Evolutionary conservation across 2,888 invertebrate species (phyloP), one percentile per base, ranked within the genome.

Genomic region (Eueremaeus valkanovi): DNA sequence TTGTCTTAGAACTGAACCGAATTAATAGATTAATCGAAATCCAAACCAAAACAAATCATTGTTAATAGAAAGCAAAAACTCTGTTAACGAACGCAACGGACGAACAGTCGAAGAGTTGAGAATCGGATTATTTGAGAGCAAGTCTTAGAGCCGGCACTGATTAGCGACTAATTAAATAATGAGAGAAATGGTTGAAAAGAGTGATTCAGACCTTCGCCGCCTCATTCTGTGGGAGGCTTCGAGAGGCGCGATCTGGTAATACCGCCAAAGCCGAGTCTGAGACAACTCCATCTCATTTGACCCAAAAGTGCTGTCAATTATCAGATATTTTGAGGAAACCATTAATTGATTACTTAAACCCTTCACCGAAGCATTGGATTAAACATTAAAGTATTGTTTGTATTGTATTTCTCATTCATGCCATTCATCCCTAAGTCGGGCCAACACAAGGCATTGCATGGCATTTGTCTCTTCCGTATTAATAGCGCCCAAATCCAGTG

Each of bases 401-500:
- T 33, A 18, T 63, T 33, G 36, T 29, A 3, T 31, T 9, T 24
- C 18, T 16, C 18, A 40, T 40, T 36, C 63, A 63, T 68, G 68
- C 70, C 70, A 42, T 16, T 16, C 24, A 66, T 9, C 31, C 29
- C 6, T 31, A 27, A 31, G 21, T 33, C 21, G 29, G 66, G 40
- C 70, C 40, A 70, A 70, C 42, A 45, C 45, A 45, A 70, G 40
- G 70, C 70, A 70, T 70, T 70, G 63, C 36, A 66, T 31, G 63
- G 63, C 63, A 66, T 36, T 45, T 11, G 70, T 45, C 40, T 42
- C 40, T 45, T 70, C 70, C 42, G 27, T 70, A 70, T 42, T 42
- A 70, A 42, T 70, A 70, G 70, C 40, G 70, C 45, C 70, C 63
- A 66, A 66, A 66, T 36, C 70, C 45, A 70, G 70, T 70, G 70